Evolutionary conservation across 1,140 invertebrate genomes (phyloP).

Genomic region (Drosophila burlai): DNA sequence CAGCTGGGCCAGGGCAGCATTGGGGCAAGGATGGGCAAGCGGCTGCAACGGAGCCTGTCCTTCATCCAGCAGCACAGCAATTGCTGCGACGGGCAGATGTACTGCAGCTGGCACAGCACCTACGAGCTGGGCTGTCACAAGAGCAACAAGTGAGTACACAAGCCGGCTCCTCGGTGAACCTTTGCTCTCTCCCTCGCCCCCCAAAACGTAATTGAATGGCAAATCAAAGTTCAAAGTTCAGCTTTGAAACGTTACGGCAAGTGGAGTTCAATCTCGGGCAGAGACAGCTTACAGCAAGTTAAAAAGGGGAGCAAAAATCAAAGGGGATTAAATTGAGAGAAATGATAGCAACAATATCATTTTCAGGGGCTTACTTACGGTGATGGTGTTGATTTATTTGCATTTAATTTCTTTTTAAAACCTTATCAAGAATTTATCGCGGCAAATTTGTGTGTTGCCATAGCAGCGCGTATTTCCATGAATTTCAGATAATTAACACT

Average conservation of each 20-base stretch:
- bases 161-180: conserved; percentile 2
- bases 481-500: background rate
- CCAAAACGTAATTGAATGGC: conserved; percentile 17
- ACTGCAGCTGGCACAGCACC: conserved; percentile 77
- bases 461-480: background rate
- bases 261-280: conserved; percentile 11
- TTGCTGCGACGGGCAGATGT: conserved; percentile 76
- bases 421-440: background rate
- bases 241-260: conserved; percentile 7
- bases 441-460: background rate
- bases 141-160: conserved; percentile 70
- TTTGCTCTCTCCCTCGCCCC: background rate
- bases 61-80: conserved; percentile 81
- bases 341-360: background rate
- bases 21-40: conserved; percentile 72
- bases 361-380: background rate
- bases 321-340: conserved; percentile 7
- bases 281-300: conserved; percentile 16
- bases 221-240: conserved; percentile 40
- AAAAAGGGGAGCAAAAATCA: background rate
- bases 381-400: background rate
- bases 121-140: conserved; percentile 76
- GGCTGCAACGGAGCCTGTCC: conserved; percentile 83
- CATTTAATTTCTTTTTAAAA: conserved; percentile 7
- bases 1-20: conserved; percentile 73